Base-by-base conservation (phyloP, 2,113 vertebrate species). In the Nothocercus nigrocapillus region DNA sequence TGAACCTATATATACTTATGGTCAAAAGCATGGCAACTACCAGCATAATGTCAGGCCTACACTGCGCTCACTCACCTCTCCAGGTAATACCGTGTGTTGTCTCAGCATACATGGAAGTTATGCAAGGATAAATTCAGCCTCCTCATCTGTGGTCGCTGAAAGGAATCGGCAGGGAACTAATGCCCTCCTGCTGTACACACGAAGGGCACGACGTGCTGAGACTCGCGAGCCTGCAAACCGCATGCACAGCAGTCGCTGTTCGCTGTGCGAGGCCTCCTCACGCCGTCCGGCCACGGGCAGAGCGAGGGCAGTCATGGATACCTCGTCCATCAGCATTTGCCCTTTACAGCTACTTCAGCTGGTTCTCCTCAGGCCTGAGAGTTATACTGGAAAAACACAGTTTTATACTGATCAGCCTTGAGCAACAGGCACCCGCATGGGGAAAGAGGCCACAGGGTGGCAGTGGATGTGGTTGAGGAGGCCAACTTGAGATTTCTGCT, bases 211-310 rank as follows among this genome's bases (percentile, higher is more conserved):
- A 80, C 40, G 7, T 56, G 61, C 22, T 0, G 0, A 45, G 32
- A 67, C 20, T 19, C 22, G 63, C 4, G 19, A 5, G 30, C 53
- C n/a, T 20, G 1, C 17, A 17, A 18, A 24, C 16, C 20, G 13
- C 44, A 21, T 0, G 0, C 38, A 30, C 36, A 49, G 30, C 22
- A 13, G 36, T 6, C 16, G 3, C 58, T 73, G 32, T 22, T 30
- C 27, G 54, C 84, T 12, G 22, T 0, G 1, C 2, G 32, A 72
- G 56, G 51, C 9, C 47, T 32, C 28, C 19, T 58, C 24, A 5
- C 0, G 0, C 44, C 0, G 0, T 4, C 7, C 0, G 0, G 30
- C 59, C 32, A 24, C 0, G 25, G 66, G 58, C 74, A 68, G 27
- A 0, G 24, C 59, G 11, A 36, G 25, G 66, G 36, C 24, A 67